Percentiles rank a stretch among this genome's conserved stretches.
Conservation (phyloP, 2,113 vertebrate species). For the Emydocephalus ijimae region DNA sequence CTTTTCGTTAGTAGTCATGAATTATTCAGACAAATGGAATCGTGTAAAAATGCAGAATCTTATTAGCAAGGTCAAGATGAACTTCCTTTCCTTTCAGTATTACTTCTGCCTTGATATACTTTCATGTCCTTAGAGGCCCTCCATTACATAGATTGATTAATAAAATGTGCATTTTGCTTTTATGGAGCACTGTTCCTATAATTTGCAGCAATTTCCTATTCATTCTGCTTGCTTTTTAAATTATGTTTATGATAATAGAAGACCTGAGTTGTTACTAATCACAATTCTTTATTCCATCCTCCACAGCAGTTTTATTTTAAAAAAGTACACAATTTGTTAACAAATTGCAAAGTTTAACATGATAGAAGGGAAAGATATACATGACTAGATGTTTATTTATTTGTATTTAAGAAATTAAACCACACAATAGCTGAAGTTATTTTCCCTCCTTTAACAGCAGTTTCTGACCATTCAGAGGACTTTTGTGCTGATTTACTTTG, state of each 20-base stretch:
- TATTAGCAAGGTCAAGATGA: not conserved
- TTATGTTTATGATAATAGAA: not conserved
- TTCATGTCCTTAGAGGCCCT: not conserved
- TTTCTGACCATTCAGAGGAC: not conserved
- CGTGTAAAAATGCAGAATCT: not conserved
- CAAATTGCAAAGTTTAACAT: not conserved
- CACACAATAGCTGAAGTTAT: not conserved
- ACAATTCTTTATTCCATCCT: not conserved
- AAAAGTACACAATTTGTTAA: not conserved
- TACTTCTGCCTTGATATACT: not conserved
- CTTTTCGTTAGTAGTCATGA: slow-evolving; percentile 2
- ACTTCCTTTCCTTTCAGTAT: not conserved
- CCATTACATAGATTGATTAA: not conserved
- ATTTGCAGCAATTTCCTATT: not conserved
- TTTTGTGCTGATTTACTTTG: not conserved
- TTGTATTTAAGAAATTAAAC: not conserved
- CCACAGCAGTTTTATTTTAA: not conserved
- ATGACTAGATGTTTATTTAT: not conserved
- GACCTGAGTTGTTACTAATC: not conserved
- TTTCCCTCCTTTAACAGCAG: not conserved
- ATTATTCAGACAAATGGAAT: slow-evolving; percentile 13
- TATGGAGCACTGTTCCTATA: not conserved
- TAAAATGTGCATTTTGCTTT: not conserved
- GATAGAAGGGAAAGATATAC: not conserved
- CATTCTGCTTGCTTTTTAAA: not conserved